Base-by-base conservation (phyloP, 2,113 vertebrate species). In the Poicephalus meyeri region DNA sequence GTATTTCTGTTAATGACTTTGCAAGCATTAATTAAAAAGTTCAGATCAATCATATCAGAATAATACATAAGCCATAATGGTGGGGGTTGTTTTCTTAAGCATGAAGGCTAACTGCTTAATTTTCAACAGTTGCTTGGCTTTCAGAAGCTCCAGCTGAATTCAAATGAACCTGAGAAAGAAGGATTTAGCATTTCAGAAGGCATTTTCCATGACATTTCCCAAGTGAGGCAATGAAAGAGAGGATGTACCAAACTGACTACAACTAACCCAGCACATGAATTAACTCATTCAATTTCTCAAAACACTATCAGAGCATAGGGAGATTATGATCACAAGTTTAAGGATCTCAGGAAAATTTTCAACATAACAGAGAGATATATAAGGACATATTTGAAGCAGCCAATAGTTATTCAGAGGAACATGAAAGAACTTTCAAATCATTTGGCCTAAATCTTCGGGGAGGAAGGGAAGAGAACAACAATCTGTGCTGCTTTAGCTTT, bases 121-220 rank as follows among this genome's bases (percentile, higher is more conserved):
- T 95, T 89, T 88, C 74, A 95, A 94, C 78, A 89, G 61, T 79
- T 91, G 61, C 78, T 85, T 85, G 58, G 61, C 39, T 97, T 89
- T 52, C 63, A 93, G 79, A 82, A 95, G 81, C 81, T 80, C 66
- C 44, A 76, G 14, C 31, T 89, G 85, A 94, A 95, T 96, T 93
- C 37, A 89, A 97, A 96, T 94, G 44, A 97, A 85, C 41, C 24
- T 28, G n/a, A 85, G 85, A 91, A 91, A 89, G 78, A 74, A 93
- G 39, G 52, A 79, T 87, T 97, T 94, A 87, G 79, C 85, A 89
- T 87, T 96, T 95, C 78, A 91, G 84, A 94, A 89, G 46, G 80
- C 77, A 87, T 91, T 95, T 94, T 96, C 78, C 56, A 61, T 79
- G 65, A 94, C 3, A 6, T 42, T 89, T 95, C 81, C 83, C 58